Evolutionary conservation across 2,113 vertebrate genomes (phyloP).

Genomic region (Xyliphius kryptos): DNA sequence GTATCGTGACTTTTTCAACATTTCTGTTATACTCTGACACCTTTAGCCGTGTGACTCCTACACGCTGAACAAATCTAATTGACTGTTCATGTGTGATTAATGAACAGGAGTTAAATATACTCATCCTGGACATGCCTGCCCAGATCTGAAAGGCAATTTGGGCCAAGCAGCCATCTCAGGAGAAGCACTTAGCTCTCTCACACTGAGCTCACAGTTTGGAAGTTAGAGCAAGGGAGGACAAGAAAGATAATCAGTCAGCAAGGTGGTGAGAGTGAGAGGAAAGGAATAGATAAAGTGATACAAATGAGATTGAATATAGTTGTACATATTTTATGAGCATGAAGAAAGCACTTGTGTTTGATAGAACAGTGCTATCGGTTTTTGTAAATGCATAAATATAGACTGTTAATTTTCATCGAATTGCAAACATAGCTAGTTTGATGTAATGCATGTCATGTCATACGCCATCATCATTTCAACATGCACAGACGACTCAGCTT

Average conservation of each 20-base stretch:
- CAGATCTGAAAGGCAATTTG: constrained; percentile 61
- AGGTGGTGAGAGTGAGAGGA: constrained; percentile 19
- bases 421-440: too few species aligned
- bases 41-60: constrained; percentile 30
- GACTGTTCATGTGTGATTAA: constrained; percentile 70
- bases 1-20: background rate
- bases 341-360: too few species aligned
- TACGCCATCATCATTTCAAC: too few species aligned
- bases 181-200: constrained; percentile 70
- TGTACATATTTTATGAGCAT: too few species aligned
- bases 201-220: constrained; percentile 56
- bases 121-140: constrained; percentile 66
- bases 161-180: constrained; percentile 61
- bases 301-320: too few species aligned
- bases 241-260: constrained; percentile 14
- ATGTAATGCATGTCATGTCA: too few species aligned
- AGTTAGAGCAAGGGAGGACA: constrained; percentile 27
- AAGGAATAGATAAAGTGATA: too few species aligned
- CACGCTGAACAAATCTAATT: constrained; percentile 62
- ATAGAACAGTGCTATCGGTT: too few species aligned
- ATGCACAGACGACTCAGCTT: too few species aligned
- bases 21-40: constrained; percentile 16
- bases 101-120: constrained; percentile 75
- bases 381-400: too few species aligned
- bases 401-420: too few species aligned